Evolutionary conservation across 1,140 invertebrate genomes (phyloP), one percentile per base, ranked within the genome.

Genomic region (Ips typographus): DNA sequence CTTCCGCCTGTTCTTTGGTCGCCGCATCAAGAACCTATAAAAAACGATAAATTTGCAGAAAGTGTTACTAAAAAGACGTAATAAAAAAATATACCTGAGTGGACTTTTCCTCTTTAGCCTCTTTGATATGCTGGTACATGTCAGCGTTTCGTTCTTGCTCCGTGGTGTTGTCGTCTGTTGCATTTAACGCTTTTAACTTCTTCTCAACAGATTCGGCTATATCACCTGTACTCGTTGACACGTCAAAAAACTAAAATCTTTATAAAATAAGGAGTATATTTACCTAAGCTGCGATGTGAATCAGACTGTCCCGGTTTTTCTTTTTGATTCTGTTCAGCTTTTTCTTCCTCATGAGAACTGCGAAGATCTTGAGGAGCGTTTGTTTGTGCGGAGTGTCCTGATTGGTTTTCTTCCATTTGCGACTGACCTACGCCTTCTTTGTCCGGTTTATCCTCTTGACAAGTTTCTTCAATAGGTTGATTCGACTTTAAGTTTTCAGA

Each of bases 111-210:
- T 88, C 87, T 66, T 91, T 89, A 0, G 91, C 85, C 72, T 94
- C 88, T 73, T 91, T 89, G 1, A 97, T 89, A 79, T 97, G 95
- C 80, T 96, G 90, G 80, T 91, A 96, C 51, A 90, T 83, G 56
- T 94, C 90, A 1, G 89, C 84, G 84, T 82, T 83, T 6, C 86
- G 78, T 1, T 86, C 78, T 7, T 87, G 80, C 62, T 82, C 75
- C 36, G 76, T 72, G 53, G 74, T 74, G 64, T 80, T 73, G 44
- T 81, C 79, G 3, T 86, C 79, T 36, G 80, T 72, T 1, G 73
- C 75, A 65, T 81, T 78, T 68, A 81, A 82, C 64, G 78, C 87
- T 79, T 82, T 89, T 79, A 73, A 75, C 72, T 83, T 88, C 74
- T 83, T 91, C 77, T 75, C 74, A 0, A 81, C 72, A 0, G 81